Percentiles rank a stretch among this genome's conserved stretches.
These are phyloP conservation scores for Monochamus saltuarius DNA, from an alignment of 1,140 invertebrate species.

Conservation along the genomic window DNA sequence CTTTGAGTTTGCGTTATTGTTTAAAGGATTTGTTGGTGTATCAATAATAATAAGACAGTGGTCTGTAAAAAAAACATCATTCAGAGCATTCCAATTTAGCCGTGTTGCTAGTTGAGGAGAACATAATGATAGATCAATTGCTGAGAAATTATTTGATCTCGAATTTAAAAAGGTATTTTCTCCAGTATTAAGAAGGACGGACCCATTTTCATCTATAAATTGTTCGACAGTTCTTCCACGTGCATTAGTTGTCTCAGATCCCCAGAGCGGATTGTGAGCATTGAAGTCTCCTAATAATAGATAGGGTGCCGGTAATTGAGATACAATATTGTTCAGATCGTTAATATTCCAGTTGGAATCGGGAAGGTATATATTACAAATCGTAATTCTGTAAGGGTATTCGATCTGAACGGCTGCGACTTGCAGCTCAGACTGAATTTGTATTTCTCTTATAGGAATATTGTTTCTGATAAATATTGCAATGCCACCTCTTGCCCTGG, in stretches of 20 bases:
- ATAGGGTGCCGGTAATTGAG: constrained; percentile 10
- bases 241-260: neutral
- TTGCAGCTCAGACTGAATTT: neutral
- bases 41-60: too few relatives aligned
- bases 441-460: too few relatives aligned
- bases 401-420: neutral
- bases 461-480: too few relatives aligned
- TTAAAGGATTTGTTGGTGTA: too few relatives aligned
- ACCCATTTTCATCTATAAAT: neutral
- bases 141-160: too few relatives aligned
- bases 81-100: too few relatives aligned
- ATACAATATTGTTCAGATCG: neutral
- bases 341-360: neutral
- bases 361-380: constrained; percentile 20
- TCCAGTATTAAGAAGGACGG: constrained; percentile 1
- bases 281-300: constrained; percentile 18
- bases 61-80: too few relatives aligned
- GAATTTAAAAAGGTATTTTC: too few relatives aligned
- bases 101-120: too few relatives aligned
- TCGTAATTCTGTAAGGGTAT: neutral
- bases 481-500: too few relatives aligned
- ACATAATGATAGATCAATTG: too few relatives aligned
- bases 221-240: constrained; percentile 6
- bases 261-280: constrained; percentile 14
- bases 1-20: too few relatives aligned